A percentile compares a stretch with the other conserved stretches of the same genome.
Evolutionary conservation across 2,797 vertebrate species (phyloP).

Genomic region (Micrastur ruficollis): DNA sequence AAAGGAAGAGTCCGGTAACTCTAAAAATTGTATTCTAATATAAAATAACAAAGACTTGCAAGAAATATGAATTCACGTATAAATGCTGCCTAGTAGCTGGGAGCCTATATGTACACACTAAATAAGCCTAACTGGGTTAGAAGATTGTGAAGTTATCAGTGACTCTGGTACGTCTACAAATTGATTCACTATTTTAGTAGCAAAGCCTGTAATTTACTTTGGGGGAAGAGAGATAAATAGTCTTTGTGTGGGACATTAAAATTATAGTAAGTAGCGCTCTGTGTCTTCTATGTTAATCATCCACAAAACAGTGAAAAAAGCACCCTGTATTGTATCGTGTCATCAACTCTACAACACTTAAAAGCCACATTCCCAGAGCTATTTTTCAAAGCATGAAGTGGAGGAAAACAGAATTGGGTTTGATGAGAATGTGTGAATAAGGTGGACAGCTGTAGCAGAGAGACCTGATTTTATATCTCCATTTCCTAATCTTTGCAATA

Average conservation of each 20-base stretch:
- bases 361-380: neutral
- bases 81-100: neutral
- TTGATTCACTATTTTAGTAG: slow-evolving; percentile 22
- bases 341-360: neutral
- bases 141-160: slow-evolving; percentile 17
- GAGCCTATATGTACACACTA: neutral
- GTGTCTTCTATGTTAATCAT: slow-evolving; percentile 30
- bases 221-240: neutral
- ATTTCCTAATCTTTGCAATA: neutral
- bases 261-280: slow-evolving; percentile 6
- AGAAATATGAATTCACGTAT: neutral
- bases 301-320: neutral
- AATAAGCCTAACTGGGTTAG: neutral
- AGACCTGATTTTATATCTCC: neutral
- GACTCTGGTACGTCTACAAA: neutral
- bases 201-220: slow-evolving; percentile 16
- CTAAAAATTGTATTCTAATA: neutral
- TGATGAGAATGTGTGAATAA: neutral
- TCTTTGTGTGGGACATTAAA: slow-evolving; percentile 10
- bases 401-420: neutral
- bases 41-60: neutral
- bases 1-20: neutral
- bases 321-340: neutral
- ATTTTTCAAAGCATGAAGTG: slow-evolving; percentile 13
- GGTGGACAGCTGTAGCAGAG: neutral